A percentile compares a stretch with the other conserved stretches of the same genome.
phyloP scores from a whole-genome alignment of 2,113 vertebrate species.

The Henicopernis longicauda region DNA sequence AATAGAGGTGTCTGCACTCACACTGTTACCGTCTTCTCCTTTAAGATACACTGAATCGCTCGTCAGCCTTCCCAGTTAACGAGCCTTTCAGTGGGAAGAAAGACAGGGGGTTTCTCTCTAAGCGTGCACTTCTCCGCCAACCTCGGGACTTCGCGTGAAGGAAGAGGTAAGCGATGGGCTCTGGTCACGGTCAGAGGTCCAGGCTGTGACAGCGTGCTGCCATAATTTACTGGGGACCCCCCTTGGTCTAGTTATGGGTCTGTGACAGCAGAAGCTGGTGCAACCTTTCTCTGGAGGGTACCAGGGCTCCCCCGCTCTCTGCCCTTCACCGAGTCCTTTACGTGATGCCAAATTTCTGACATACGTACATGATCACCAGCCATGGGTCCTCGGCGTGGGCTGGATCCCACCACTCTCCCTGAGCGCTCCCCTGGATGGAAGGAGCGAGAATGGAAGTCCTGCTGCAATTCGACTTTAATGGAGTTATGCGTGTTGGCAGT shows the following conservation, averaged over 20 bases:
- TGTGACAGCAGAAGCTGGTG: neutral
- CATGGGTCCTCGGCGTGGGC: rapidly evolving
- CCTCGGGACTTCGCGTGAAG: neutral
- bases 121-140: neutral
- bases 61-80: neutral
- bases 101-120: neutral
- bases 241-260: neutral
- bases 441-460: neutral
- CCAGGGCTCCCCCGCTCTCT: neutral
- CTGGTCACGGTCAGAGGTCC: neutral
- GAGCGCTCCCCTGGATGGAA: neutral
- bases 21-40: neutral
- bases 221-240: neutral
- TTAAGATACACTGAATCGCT: neutral
- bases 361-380: neutral
- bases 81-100: neutral
- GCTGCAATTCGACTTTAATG: neutral
- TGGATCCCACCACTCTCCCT: neutral
- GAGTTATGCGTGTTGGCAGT: neutral
- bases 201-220: rapidly evolving
- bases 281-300: neutral
- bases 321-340: neutral
- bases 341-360: rapidly evolving
- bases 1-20: slow-evolving; percentile 19
- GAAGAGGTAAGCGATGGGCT: neutral